Evolutionary conservation across 2,888 invertebrate species (phyloP).

Genomic region (Siphonodentalium dalli): DNA sequence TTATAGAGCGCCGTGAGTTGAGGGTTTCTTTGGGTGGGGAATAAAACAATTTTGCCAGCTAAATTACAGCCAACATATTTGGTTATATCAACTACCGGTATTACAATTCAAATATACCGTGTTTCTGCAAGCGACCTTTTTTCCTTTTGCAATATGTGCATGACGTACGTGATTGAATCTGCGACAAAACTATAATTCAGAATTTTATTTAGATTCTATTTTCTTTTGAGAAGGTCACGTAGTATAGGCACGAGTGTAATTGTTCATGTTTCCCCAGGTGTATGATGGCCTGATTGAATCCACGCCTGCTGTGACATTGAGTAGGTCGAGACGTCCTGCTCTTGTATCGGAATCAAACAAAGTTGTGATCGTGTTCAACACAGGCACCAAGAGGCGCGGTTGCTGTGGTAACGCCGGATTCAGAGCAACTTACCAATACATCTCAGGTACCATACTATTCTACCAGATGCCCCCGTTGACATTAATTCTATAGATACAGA

Average conservation of each 20-base stretch:
- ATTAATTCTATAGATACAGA: too few species aligned
- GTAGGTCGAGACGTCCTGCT: constrained; percentile 40
- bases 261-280: constrained; percentile 33
- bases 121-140: not conserved
- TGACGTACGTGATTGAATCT: not conserved
- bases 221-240: too few species aligned
- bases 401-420: constrained; percentile 50
- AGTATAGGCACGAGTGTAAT: too few species aligned
- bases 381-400: constrained; percentile 35
- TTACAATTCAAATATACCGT: not conserved
- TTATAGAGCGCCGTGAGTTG: too few species aligned
- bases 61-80: too few species aligned
- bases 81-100: too few species aligned
- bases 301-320: constrained; percentile 37
- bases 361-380: constrained; percentile 46
- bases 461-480: too few species aligned
- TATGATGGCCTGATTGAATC: constrained; percentile 47
- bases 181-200: not conserved
- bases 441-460: constrained; percentile 50
- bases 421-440: constrained; percentile 49
- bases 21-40: too few species aligned
- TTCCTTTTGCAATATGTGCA: not conserved
- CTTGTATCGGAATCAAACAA: constrained; percentile 47
- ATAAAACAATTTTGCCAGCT: too few species aligned
- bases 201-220: too few species aligned